These are phyloP conservation scores for Cenopis cana DNA, from an alignment of 2,888 invertebrate species.

Conservation along the genomic window DNA sequence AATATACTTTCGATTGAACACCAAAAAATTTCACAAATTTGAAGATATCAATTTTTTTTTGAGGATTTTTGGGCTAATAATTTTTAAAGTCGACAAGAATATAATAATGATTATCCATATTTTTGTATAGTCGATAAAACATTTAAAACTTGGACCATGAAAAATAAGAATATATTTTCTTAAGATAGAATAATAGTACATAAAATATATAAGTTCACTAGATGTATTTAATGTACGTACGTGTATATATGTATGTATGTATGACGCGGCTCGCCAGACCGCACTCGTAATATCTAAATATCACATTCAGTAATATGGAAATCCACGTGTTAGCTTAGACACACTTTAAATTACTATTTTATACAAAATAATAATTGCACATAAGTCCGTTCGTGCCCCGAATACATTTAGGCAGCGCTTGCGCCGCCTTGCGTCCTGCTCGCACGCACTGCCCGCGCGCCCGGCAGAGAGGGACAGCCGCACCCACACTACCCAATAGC, in stretches of 20 bases:
- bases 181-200: slow-evolving; percentile 85
- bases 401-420: slow-evolving; percentile 59
- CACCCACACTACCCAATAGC: slow-evolving; percentile 72
- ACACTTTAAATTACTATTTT: slow-evolving; percentile 83
- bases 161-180: slow-evolving; percentile 85
- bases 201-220: slow-evolving; percentile 85
- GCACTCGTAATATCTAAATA: slow-evolving; percentile 84
- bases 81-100: slow-evolving; percentile 83
- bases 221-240: slow-evolving; percentile 78
- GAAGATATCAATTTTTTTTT: slow-evolving; percentile 79
- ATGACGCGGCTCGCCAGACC: slow-evolving; percentile 65
- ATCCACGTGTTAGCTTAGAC: slow-evolving; percentile 84
- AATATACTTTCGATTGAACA: slow-evolving; percentile 82
- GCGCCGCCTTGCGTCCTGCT: slow-evolving; percentile 55
- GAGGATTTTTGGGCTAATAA: slow-evolving; percentile 78
- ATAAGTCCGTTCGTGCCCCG: slow-evolving; percentile 79
- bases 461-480: slow-evolving; percentile 55
- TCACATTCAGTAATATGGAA: slow-evolving; percentile 86
- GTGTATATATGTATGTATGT: slow-evolving; percentile 68
- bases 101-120: slow-evolving; percentile 84
- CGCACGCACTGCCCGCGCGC: slow-evolving; percentile 56
- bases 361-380: slow-evolving; percentile 86
- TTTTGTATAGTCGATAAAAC: slow-evolving; percentile 85
- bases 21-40: slow-evolving; percentile 83
- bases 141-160: slow-evolving; percentile 86